phyloP scores from a whole-genome alignment of 2,888 invertebrate genomes.

The Epistrophella euchroma region DNA sequence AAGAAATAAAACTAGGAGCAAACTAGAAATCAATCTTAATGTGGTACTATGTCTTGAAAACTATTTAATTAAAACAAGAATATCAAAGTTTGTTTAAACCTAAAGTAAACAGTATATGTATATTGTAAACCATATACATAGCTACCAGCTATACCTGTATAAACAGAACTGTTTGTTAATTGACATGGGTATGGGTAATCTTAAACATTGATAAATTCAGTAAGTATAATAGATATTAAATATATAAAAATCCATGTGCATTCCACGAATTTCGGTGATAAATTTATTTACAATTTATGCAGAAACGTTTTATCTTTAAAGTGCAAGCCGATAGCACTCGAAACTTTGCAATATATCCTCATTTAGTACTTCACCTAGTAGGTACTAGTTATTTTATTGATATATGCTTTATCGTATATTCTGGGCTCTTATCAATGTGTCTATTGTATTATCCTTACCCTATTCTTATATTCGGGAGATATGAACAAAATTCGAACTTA shows the following conservation, averaged over 20 bases:
- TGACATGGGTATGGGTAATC: too few relatives aligned
- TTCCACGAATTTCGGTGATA: not conserved
- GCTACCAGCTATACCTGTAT: too few relatives aligned
- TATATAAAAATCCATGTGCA: not conserved
- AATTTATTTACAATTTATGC: not conserved
- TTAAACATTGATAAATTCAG: not conserved
- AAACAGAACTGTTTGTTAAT: too few relatives aligned
- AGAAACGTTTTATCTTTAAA: conserved; percentile 32
- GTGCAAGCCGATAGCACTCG: conserved; percentile 22
- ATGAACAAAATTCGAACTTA: not conserved
- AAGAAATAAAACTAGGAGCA: too few relatives aligned
- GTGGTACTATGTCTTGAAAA: not conserved
- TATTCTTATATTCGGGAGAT: not conserved
- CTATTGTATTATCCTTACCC: conserved; percentile 5
- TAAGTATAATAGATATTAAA: not conserved
- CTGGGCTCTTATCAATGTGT: conserved; percentile 29
- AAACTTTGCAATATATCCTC: not conserved
- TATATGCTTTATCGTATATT: not conserved
- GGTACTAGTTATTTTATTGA: too few relatives aligned
- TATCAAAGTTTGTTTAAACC: too few relatives aligned
- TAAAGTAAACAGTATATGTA: too few relatives aligned
- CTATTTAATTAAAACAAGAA: too few relatives aligned
- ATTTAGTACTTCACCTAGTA: not conserved
- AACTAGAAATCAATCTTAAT: not conserved
- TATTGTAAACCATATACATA: too few relatives aligned